Percentiles rank a stretch among this genome's conserved stretches.
Evolutionary conservation across 2,797 vertebrate species (phyloP).

Genomic region (Chrysocyon brachyurus): DNA sequence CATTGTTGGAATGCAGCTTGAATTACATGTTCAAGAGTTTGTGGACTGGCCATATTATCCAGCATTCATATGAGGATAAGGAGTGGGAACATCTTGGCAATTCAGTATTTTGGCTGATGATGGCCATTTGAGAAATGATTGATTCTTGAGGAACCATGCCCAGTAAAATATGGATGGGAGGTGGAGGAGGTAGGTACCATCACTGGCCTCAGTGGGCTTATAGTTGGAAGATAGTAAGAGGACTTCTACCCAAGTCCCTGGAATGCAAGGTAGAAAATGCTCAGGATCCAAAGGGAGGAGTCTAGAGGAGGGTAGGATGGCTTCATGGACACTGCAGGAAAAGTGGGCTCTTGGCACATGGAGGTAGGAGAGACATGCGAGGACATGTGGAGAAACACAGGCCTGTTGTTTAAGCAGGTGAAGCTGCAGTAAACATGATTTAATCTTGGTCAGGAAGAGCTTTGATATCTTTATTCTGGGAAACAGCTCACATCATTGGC

Average conservation of each 20-base stretch:
- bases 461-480: neutral
- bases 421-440: neutral
- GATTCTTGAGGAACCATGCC: neutral
- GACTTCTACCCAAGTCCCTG: neutral
- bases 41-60: neutral
- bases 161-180: neutral
- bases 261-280: neutral
- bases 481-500: neutral
- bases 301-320: neutral
- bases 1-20: fast-evolving
- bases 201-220: neutral
- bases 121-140: neutral
- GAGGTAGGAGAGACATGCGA: neutral
- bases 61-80: neutral
- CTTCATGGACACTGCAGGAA: neutral
- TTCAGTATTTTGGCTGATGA: neutral
- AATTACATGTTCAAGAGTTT: neutral
- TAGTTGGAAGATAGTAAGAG: neutral
- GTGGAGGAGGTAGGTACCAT: neutral
- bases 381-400: neutral
- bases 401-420: neutral
- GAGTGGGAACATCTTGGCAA: neutral
- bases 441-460: neutral
- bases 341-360: neutral
- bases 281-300: neutral